Conservation (phyloP, 2,797 vertebrate species). For the Adelosebastes latens region DNA sequence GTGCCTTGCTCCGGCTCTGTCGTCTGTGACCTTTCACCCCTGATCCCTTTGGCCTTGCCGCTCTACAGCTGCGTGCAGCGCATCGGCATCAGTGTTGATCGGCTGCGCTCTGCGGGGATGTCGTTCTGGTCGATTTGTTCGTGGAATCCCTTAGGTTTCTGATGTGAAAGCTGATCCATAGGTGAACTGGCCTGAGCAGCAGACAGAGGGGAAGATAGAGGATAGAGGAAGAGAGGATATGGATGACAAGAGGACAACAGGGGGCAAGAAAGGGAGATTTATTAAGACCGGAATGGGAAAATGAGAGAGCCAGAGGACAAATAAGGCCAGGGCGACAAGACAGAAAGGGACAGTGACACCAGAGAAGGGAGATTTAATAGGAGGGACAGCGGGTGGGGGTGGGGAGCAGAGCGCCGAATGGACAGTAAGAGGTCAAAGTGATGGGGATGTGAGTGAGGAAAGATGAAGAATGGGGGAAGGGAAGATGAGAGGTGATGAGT, state of each 20-base stretch:
- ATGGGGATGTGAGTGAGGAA: constrained; percentile 30
- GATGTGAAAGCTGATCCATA: constrained; percentile 53
- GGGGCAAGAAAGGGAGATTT: constrained; percentile 23
- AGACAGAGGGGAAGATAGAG: constrained; percentile 14
- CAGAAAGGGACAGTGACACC: constrained; percentile 65
- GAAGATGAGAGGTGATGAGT: constrained; percentile 61
- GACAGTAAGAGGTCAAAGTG: constrained; percentile 57
- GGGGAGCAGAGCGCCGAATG: constrained; percentile 22
- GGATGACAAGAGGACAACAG: constrained; percentile 20
- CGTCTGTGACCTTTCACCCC: constrained; percentile 41
- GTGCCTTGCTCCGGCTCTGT: constrained; percentile 9
- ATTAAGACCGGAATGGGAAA: constrained; percentile 23
- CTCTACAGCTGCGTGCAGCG: constrained; percentile 39
- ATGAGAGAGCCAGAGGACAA: constrained; percentile 39
- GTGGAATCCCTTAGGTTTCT: constrained; percentile 46
- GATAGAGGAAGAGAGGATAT: constrained; percentile 3
- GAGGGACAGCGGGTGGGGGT: constrained; percentile 34
- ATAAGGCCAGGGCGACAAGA: constrained; percentile 56
- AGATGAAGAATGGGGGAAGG: constrained; percentile 40
- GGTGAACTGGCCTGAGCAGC: constrained; percentile 38
- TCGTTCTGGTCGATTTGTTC: constrained; percentile 32
- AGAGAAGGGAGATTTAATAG: constrained; percentile 54
- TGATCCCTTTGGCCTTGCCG: constrained; percentile 35
- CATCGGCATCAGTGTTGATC: constrained; percentile 43
- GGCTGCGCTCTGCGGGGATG: constrained; percentile 27